Evolutionary conservation across 2,888 invertebrate genomes (phyloP).

Genomic region (Oscheius sp.): DNA sequence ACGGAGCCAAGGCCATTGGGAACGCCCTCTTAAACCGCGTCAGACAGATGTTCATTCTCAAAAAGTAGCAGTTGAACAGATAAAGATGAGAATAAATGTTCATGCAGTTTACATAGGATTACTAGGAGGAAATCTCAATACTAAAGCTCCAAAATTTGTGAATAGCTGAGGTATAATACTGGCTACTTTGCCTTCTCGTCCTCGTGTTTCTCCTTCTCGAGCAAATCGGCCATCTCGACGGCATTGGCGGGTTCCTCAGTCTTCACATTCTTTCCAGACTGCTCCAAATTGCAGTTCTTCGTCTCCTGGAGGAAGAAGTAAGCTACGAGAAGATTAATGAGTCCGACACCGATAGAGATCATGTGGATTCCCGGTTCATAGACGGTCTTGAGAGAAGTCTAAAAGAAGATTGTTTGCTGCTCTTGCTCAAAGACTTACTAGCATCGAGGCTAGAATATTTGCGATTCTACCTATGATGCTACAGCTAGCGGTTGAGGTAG

Average conservation of each 20-base stretch:
- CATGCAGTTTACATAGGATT: slow-evolving; percentile 1
- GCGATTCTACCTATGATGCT: slow-evolving; percentile 55
- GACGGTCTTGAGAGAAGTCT: slow-evolving; percentile 53
- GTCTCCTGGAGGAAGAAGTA: slow-evolving; percentile 46
- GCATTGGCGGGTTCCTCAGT: slow-evolving; percentile 16
- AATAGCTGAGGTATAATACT: slow-evolving; percentile 18
- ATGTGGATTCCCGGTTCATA: slow-evolving; percentile 61
- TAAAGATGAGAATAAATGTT: slow-evolving; percentile 6
- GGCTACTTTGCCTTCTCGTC: neutral
- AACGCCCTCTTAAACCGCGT: neutral
- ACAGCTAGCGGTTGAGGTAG: slow-evolving; percentile 58
- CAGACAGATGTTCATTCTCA: neutral
- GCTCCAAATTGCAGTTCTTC: slow-evolving; percentile 58
- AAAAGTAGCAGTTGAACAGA: neutral
- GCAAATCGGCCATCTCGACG: slow-evolving; percentile 27
- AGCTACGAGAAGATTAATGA: slow-evolving; percentile 16
- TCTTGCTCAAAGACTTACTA: slow-evolving; percentile 36
- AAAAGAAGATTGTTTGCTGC: slow-evolving; percentile 5
- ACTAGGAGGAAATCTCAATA: slow-evolving; percentile 6
- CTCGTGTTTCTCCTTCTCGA: slow-evolving; percentile 10
- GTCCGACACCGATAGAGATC: slow-evolving; percentile 48
- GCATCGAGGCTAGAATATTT: slow-evolving; percentile 56
- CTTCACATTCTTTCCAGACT: slow-evolving; percentile 41
- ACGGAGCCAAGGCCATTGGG: neutral
- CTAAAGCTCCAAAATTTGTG: slow-evolving; percentile 14